Base-by-base conservation (phyloP, 2,113 vertebrate species). In the Porphyrio hochstetteri region DNA sequence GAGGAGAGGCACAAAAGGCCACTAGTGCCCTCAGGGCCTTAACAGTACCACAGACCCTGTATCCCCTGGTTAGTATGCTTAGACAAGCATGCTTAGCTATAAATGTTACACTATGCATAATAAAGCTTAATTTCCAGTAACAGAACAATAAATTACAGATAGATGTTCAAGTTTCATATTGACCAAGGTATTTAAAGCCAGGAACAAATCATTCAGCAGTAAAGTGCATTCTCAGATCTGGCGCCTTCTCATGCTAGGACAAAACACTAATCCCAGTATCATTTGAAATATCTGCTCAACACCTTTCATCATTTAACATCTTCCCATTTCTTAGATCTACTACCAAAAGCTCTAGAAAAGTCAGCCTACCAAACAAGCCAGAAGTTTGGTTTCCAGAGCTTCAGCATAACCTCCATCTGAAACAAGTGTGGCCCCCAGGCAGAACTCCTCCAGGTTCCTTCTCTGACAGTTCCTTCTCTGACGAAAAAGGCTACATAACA, bases 401-500 rank as follows among this genome's bases (percentile, higher is more conserved):
- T 91, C 48, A 53, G 35, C 55, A 35, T 65, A 86, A 77, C 74
- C 88, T 79, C 29, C 13, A 2, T 88, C 85, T 95, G 70, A 95
- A 96, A 64, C 63, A 81, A 82, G 17, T 28, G 2, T 17, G 27
- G 70, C 68, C 91, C n/a, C 55, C 2, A 1, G 29, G 29, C 56
- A 85, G 46, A 9, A 2, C 8, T 84, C 16, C 93, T 88, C 71
- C 87, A 86, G 71, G 74, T 74, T 90, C 27, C 67, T 46, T 46
- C 91, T 63, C 38, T 42, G 84, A 74, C 46, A 91, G 61, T 38
- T 92, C 86, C 52, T 82, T 94, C 61, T 71, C 74, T 88, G 65
- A 78, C 89, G 61, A 77, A 96, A 95, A 86, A 60, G 9, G 35
- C 50, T 81, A 36, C 86, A n/a, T 92, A 95, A 84, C 46, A 91